These are phyloP conservation scores for Lophotriccus pileatus DNA, from an alignment of 2,797 vertebrate genomes.

Conservation along the genomic window DNA sequence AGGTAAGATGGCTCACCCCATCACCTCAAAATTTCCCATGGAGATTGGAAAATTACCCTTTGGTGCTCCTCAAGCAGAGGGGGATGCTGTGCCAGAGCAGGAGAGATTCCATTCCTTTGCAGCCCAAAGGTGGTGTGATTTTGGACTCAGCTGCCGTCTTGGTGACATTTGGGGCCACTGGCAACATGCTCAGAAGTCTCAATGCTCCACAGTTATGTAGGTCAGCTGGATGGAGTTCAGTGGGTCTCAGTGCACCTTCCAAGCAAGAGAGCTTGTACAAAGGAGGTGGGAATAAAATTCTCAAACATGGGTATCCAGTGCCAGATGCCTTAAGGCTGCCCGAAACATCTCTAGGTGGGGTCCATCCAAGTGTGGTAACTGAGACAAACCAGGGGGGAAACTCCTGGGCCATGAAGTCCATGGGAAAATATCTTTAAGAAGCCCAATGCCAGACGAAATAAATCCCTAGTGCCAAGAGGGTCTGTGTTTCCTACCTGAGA, in stretches of 20 bases:
- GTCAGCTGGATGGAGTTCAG: not conserved
- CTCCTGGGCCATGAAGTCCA: not conserved
- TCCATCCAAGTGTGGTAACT: too few species aligned
- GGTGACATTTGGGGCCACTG: not conserved
- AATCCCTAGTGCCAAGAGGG: too few species aligned
- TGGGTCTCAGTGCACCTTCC: rapidly evolving
- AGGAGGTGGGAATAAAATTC: not conserved
- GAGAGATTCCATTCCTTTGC: not conserved
- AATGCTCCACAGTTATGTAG: rapidly evolving
- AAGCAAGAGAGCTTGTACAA: rapidly evolving
- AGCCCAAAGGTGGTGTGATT: not conserved
- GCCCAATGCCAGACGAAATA: rapidly evolving
- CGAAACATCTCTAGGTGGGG: rapidly evolving
- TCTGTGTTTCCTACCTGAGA: not conserved
- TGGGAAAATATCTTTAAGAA: not conserved
- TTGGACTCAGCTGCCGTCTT: not conserved
- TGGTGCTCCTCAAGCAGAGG: not conserved
- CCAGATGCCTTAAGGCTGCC: not conserved
- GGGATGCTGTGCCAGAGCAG: not conserved
- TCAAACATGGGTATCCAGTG: not conserved
- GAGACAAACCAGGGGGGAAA: rapidly evolving
- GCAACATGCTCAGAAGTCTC: rapidly evolving
- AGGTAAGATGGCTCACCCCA: not conserved
- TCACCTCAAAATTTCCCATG: not conserved
- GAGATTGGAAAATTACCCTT: not conserved